Base-by-base conservation (phyloP, 2,888 invertebrate genomes). In the Cerceris ruficornis region DNA sequence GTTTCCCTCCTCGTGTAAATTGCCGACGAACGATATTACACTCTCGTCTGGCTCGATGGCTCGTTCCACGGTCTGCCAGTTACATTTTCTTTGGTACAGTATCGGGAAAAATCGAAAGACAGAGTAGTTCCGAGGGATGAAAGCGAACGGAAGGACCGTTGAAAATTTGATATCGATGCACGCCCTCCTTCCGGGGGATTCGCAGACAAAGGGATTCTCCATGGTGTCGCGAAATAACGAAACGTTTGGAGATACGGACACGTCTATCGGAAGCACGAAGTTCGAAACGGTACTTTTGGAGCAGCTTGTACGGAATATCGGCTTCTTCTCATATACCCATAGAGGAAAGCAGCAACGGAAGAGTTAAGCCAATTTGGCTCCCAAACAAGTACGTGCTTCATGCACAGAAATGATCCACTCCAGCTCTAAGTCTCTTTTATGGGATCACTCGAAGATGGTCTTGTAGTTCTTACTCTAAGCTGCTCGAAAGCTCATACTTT, bases 311-410 rank as follows among this genome's bases (percentile, higher is more conserved):
- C 72, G n/a, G 17, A 69, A 62, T 72, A 74, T 74, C 78, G 75
- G 59, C 67, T 69, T 61, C 62, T 66, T 8, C 57, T 64, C 62
- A 49, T 74, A 79, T 62, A 75, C 55, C 57, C 57, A 14, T n/a
- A 54, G 54, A 55, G 58, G 75, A 62, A 83, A 71, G 70, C 79
- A 74, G 68, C 61, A 59, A 42, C 59, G 73, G 80, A 85, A 73
- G 84, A 84, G 83, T 83, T 85, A 84, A 84, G 84, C 82, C 85
- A 84, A 84, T 84, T 84, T 84, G 77, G 71, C 82, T 73, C 55
- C 61, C 70, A 80, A 84, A 77, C 77, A 78, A 84, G 80, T 78
- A 84, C 78, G 78, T 82, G 80, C 82, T 82, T 75, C 74, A 68
- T 75, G 80, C 72, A 72, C 77, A 69, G 73, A 73, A 80, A 82